phyloP scores from a whole-genome alignment of 2,113 vertebrate species.

The Bothrops jararaca region DNA sequence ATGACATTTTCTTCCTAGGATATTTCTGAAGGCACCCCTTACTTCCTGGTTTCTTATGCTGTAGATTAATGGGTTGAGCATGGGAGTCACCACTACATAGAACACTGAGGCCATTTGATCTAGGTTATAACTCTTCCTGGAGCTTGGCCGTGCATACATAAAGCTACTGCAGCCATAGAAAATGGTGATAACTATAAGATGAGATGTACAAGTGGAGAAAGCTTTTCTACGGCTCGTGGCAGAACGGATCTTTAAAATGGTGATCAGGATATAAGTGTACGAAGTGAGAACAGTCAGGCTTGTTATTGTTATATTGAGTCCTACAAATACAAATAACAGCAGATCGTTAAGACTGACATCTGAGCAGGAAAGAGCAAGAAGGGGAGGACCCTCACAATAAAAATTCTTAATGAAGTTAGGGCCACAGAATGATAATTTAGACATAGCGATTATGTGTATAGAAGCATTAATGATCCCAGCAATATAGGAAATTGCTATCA shows the following conservation, averaged over 20 bases:
- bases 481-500: conserved; percentile 4
- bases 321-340: neutral
- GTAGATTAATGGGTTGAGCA: conserved; percentile 61
- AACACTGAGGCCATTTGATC: conserved; percentile 9
- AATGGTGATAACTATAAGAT: neutral
- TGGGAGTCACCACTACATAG: conserved; percentile 39
- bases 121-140: neutral
- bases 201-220: conserved; percentile 1
- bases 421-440: conserved; percentile 19
- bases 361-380: conserved; percentile 13
- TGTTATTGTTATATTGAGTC: neutral
- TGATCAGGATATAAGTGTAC: neutral
- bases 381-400: conserved; percentile 4
- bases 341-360: neutral
- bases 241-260: neutral
- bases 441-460: neutral
- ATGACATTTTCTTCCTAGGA: neutral
- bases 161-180: neutral
- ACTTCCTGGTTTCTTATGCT: conserved; percentile 47
- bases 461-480: conserved; percentile 8
- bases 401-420: neutral
- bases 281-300: neutral
- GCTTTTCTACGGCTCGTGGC: neutral
- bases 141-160: neutral
- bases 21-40: neutral